Evolutionary conservation across 2,888 invertebrate species (phyloP).

Genomic region (Rhorus exstirpatorius): DNA sequence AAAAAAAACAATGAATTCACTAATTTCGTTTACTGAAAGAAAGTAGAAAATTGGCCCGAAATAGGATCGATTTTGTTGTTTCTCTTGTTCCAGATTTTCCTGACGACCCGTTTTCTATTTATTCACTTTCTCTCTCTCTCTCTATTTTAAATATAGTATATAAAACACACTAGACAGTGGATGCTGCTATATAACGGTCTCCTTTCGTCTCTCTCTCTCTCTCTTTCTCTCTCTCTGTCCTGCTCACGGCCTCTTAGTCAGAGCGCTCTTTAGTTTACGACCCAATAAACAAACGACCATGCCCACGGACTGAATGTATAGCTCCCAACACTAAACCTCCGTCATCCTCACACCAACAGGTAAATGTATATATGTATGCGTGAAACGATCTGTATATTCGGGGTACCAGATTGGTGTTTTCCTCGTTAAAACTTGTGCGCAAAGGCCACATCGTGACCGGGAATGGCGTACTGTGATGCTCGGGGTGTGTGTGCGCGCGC

Average conservation of each 20-base stretch:
- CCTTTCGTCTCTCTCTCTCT: slow-evolving; percentile 29
- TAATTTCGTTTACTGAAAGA: not conserved
- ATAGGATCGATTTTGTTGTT: slow-evolving; percentile 21
- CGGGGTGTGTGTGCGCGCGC: slow-evolving; percentile 13
- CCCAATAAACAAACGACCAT: slow-evolving; percentile 75
- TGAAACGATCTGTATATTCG: slow-evolving; percentile 71
- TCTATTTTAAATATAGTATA: not conserved
- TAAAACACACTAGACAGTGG: slow-evolving; percentile 43
- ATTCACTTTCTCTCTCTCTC: not conserved
- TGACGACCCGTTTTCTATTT: slow-evolving; percentile 18
- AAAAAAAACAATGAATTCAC: not conserved
- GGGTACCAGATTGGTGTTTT: slow-evolving; percentile 73
- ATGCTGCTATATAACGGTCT: slow-evolving; percentile 59
- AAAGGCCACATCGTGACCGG: slow-evolving; percentile 64
- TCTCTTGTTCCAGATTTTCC: slow-evolving; percentile 36
- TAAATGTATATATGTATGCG: slow-evolving; percentile 22
- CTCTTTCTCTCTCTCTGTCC: slow-evolving; percentile 31
- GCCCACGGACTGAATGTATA: slow-evolving; percentile 67
- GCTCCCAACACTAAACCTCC: slow-evolving; percentile 53
- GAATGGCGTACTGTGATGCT: slow-evolving; percentile 32
- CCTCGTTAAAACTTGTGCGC: slow-evolving; percentile 75
- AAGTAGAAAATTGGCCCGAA: slow-evolving; percentile 23
- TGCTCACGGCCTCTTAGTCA: slow-evolving; percentile 61
- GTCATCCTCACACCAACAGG: slow-evolving; percentile 37
- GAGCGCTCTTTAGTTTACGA: slow-evolving; percentile 74